phyloP scores from a whole-genome alignment of 2,888 invertebrate species.

The Tortricodes alternella region DNA sequence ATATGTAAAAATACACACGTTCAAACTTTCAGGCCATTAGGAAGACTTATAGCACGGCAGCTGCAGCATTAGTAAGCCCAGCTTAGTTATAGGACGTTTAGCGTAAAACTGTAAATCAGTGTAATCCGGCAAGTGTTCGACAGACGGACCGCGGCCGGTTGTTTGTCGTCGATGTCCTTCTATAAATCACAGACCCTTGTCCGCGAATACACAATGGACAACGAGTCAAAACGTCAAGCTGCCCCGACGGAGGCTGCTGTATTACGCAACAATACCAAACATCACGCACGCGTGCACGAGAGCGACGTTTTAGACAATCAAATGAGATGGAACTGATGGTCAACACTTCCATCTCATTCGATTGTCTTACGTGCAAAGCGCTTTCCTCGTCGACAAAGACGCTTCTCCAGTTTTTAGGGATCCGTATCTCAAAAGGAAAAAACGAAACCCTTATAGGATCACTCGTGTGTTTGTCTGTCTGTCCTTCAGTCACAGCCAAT shows the following conservation, averaged over 20 bases:
- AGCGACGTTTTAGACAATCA: no score
- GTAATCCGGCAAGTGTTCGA: conserved; percentile 34
- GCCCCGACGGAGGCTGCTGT: conserved; percentile 31
- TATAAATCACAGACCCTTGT: conserved; percentile 75
- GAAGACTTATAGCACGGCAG: background rate
- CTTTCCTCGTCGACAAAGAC: no score
- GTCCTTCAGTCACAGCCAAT: no score
- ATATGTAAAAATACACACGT: background rate
- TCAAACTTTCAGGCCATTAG: background rate
- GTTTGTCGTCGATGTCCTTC: conserved; percentile 62
- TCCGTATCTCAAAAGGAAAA: no score
- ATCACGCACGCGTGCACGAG: background rate
- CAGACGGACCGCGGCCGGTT: conserved; percentile 37
- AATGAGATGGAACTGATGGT: no score
- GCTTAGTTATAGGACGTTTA: conserved; percentile 25
- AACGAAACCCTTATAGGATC: no score
- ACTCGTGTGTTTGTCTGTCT: no score
- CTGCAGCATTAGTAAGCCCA: conserved; percentile 5
- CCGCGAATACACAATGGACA: conserved; percentile 57
- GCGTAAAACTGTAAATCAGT: conserved; percentile 33
- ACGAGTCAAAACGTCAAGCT: conserved; percentile 50
- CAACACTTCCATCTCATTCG: no score
- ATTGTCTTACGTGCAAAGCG: no score
- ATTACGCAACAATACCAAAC: conserved; percentile 14
- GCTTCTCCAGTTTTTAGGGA: no score